Base-by-base conservation (phyloP, 2,888 invertebrate species). In the Globia sparganii region DNA sequence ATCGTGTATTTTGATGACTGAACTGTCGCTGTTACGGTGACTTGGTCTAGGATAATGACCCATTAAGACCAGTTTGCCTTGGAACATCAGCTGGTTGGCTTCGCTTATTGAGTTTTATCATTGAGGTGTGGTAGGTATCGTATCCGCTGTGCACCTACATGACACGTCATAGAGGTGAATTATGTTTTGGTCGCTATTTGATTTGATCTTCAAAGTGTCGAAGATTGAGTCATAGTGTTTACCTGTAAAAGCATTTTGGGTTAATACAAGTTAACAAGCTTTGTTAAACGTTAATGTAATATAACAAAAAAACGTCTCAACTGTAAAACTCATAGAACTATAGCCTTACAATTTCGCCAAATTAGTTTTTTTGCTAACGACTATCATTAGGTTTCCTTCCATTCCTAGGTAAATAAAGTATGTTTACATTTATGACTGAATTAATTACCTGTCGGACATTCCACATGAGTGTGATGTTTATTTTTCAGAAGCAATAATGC, bases 11-110 rank as follows among this genome's bases (percentile, higher is more conserved):
- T 84, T 81, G 85, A 87, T 88, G 86, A 84, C 85, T 76, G 80
- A 61, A 64, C 67, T 82, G 84, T 78, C 74, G 73, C 80, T 80
- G 86, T 87, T 86, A 88, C 85, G 89, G 87, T 89, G 86, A 88
- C 79, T 80, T 86, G 83, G 72, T 85, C 82, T 86, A 85, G 87
- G 86, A 87, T 88, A 90, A 88, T 88, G 87, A 82, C 85, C 86
- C 64, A 85, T 85, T 83, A 88, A 80, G 68, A 81, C 72, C 43
- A 68, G 84, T 80, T 85, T 77, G 59, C 84, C 87, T 90, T 89
- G 87, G 68, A 83, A 79, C 80, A 87, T 88, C 87, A 87, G 81
- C 76, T 85, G 78, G 88, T 82, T 85, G 85, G 86, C 83, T 87
- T 85, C 86, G n/a, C 73, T 62, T 86, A 88, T 87, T 87, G 89